Base-by-base conservation (phyloP, 37 sponge, comb jelly and placozoan genomes). In the Halichondria panicea region DNA sequence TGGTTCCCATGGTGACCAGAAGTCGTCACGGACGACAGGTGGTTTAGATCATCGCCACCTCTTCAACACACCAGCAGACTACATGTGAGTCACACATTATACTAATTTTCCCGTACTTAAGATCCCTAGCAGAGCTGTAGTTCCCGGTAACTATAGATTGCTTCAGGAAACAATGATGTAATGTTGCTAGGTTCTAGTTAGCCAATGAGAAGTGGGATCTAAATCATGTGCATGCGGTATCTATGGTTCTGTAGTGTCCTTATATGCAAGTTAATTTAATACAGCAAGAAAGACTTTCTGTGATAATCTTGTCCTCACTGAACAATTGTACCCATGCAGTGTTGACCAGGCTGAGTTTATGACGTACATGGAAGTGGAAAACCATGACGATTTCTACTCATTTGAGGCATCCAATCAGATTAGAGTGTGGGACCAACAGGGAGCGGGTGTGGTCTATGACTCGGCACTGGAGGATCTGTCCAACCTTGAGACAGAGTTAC, bases 361-460 rank as follows among this genome's bases (percentile, higher is more conserved):
- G 78, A 44, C 19, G 27, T 81, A 57, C 78, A 76, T 79, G 68
- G 75, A 84, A 28, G 72, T 88, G 7, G 85, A 84, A 44, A 88
- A 92, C 61, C 93, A 81, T 62, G 93, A 89, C 65, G 94, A 93
- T 55, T 89, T 58, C 80, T 89, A 89, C 62, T 30, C 61, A 4
- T 78, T 74, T 28, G 62, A 76, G 19, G 68, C 62, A 3, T 87
- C 75, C 25, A 79, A 75, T 4, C 48, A 43, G 5, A 63, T 89
- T 30, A 43, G 32, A 2, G 93, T 93, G 34, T 48, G 75, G 55
- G 94, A 93, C 66, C 60, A 37, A 28, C 55, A 43, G 7, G 91
- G 91, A 0, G 57, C 56, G n/a, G 40, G 22, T 53, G 72, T 91
- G 8, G 45, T 91, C 25, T 91, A 91, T 37, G 91, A 91, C 63